Base-by-base conservation (phyloP, 2,888 invertebrate genomes). In the Oligia fasciuncula region DNA sequence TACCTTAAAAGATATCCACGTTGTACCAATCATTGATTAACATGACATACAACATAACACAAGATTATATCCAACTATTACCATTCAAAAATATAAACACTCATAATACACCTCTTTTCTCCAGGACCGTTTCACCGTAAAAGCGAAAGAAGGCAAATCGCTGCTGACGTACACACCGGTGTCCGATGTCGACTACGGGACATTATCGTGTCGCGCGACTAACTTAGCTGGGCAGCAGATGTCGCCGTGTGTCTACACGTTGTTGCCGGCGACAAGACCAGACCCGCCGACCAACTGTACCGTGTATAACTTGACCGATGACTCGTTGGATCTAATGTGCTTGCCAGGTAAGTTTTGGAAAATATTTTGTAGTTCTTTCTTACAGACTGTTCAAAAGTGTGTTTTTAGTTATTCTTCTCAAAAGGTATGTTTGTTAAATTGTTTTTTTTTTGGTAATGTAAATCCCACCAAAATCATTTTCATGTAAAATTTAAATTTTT, bases 261-360 rank as follows among this genome's bases (percentile, higher is more conserved):
- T 98, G 83, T 97, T 98, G 88, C 98, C 98, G 0, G 98, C 98
- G 90, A 98, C 98, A 5, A 97, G 98, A 89, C 98, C 98, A 0
- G 98, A 98, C 90, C 97, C 98, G 2, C 98, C 98, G 0, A 97
- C 97, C 88, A 98, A 98, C 93, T 98, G 98, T 94, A 98, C 98
- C 3, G 97, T 98, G 72, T 97, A 98, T 88, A 98, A 98, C 93
- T 97, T 98, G 89, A 98, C 98, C 35, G 97, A 98, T 77, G 98
- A 98, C 85, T 98, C 98, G 0, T 94, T 98, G 90, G 98, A 98
- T 90, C 97, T 98, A 62, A 97, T 98, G 88, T 98, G 98, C 93
- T 89, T 96, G 63, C 95, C 97, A 89, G 98, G 97, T 93, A 86
- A 87, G 90, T 89, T 76, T 73, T n/a, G 0, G 13, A 1, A 35